phyloP scores from a whole-genome alignment of 2,888 invertebrate genomes.

The Amphipoea lucens region DNA sequence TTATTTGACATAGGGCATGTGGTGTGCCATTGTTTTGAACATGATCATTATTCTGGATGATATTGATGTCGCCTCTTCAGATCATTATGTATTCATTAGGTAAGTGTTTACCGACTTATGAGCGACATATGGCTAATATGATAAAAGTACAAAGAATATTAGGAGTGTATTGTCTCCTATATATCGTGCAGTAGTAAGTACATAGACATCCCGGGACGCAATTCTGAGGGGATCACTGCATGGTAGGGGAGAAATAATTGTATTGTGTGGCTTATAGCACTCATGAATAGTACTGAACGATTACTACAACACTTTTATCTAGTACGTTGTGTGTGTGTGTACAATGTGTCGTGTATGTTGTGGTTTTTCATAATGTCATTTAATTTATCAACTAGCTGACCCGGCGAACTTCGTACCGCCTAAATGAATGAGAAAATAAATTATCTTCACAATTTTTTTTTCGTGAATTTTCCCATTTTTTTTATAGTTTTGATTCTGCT shows the following conservation, averaged over 20 bases:
- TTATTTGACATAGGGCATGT: background rate
- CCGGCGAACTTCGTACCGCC: background rate
- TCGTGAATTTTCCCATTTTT: background rate
- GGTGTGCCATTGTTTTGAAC: background rate
- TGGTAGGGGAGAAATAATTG: slow-evolving; percentile 36
- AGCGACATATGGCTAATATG: background rate
- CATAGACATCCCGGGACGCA: slow-evolving; percentile 20
- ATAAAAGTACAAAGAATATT: background rate
- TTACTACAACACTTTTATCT: background rate
- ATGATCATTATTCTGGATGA: background rate
- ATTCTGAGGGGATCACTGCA: slow-evolving; percentile 28
- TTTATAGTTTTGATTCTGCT: background rate
- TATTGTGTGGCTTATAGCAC: slow-evolving; percentile 7
- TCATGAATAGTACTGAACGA: slow-evolving; percentile 29
- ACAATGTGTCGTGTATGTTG: too few species aligned
- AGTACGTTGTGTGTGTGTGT: too few species aligned
- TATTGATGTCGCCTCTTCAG: background rate
- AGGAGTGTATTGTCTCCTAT: slow-evolving; percentile 2
- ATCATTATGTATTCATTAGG: background rate
- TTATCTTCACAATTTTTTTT: background rate
- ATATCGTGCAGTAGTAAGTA: background rate
- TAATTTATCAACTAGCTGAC: background rate
- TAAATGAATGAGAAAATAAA: background rate
- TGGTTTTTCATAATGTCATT: background rate
- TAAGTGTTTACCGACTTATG: background rate